These are phyloP conservation scores for Paramacrobiotus metropolitanus DNA, from an alignment of 1,140 invertebrate genomes.

Conservation along the genomic window DNA sequence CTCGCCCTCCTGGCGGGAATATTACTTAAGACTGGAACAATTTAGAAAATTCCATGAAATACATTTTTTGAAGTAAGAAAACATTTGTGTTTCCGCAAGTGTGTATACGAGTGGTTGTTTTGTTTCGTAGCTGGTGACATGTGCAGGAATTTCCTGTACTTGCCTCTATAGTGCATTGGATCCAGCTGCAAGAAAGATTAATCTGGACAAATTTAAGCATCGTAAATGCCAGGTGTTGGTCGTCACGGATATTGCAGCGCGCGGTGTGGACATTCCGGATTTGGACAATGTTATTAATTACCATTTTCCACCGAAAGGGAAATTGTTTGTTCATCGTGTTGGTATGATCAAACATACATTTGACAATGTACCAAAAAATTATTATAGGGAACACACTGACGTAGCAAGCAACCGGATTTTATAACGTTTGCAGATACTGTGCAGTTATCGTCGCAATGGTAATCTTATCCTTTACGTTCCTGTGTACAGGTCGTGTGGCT, in stretches of 20 bases:
- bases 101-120: no score
- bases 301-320: slow-evolving; percentile 86
- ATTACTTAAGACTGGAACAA: no score
- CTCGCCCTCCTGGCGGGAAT: no score
- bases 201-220: slow-evolving; percentile 66
- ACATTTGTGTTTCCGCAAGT: no score
- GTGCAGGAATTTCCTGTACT: slow-evolving; percentile 51
- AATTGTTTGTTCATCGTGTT: slow-evolving; percentile 92
- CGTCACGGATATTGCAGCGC: slow-evolving; percentile 87
- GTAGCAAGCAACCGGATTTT: background rate
- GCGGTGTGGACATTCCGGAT: slow-evolving; percentile 87
- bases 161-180: slow-evolving; percentile 87
- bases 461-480: slow-evolving; percentile 4
- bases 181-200: slow-evolving; percentile 79
- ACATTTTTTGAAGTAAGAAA: no score
- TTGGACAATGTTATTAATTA: slow-evolving; percentile 92
- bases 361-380: no score
- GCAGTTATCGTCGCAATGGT: background rate
- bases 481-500: slow-evolving; percentile 57
- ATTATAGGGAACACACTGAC: no score
- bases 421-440: slow-evolving; percentile 1
- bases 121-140: slow-evolving; percentile 42
- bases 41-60: no score
- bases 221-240: slow-evolving; percentile 38
- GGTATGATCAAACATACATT: no score